Evolutionary conservation across 1,140 invertebrate genomes (phyloP).

Genomic region (Vollenhovia emeryi): DNA sequence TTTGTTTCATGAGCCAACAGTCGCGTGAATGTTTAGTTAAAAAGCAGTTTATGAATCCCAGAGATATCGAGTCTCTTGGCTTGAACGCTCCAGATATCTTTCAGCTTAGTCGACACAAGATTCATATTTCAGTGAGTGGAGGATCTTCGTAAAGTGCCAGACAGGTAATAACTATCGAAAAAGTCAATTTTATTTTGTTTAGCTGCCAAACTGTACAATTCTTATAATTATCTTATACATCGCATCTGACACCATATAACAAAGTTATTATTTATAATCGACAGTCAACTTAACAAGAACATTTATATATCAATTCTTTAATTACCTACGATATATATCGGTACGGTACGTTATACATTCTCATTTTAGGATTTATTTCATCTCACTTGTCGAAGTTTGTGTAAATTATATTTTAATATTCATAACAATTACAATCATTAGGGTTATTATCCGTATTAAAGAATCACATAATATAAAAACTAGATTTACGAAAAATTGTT

Average conservation of each 20-base stretch:
- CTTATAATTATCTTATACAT: slow-evolving; percentile 20
- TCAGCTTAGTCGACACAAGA: neutral
- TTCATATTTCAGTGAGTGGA: neutral
- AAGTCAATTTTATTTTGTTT: slow-evolving; percentile 46
- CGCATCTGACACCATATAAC: slow-evolving; percentile 14
- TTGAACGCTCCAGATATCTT: neutral
- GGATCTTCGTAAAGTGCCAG: neutral
- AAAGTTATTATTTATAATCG: slow-evolving; percentile 41
- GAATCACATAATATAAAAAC: slow-evolving; percentile 60
- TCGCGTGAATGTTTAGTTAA: neutral
- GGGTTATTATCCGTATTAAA: neutral
- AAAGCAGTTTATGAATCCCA: neutral
- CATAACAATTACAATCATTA: neutral
- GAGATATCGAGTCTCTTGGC: neutral
- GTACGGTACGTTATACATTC: no score
- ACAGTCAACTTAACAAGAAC: slow-evolving; percentile 26
- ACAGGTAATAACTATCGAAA: slow-evolving; percentile 22
- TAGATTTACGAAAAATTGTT: slow-evolving; percentile 53
- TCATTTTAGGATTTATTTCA: neutral
- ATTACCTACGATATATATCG: neutral
- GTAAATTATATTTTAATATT: slow-evolving; percentile 1
- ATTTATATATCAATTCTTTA: neutral
- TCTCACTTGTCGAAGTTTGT: neutral
- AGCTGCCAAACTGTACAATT: slow-evolving; percentile 44
- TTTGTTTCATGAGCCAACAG: neutral